Evolutionary conservation across 2,888 invertebrate genomes (phyloP).

Genomic region (Nematopogon swammerdamellus): DNA sequence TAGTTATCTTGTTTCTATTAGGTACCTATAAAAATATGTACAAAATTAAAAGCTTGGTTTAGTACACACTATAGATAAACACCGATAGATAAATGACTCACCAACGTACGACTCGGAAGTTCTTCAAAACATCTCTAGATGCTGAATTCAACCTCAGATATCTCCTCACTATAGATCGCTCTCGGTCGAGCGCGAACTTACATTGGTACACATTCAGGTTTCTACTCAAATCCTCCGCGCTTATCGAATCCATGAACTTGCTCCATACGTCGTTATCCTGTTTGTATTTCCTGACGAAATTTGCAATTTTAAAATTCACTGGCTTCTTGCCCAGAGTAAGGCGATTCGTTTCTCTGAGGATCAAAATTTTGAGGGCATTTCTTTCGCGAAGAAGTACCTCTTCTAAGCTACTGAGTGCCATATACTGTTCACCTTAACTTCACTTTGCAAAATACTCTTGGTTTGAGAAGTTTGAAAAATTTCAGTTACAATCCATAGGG

Average conservation of each 20-base stretch:
- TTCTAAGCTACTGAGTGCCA: slow-evolving; percentile 32
- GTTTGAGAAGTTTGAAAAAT: too few species aligned
- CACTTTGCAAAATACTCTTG: too few species aligned
- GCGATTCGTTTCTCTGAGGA: slow-evolving; percentile 32
- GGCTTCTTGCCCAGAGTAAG: slow-evolving; percentile 32
- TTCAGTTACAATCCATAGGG: too few species aligned
- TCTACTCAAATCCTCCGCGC: slow-evolving; percentile 32
- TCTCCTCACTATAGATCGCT: slow-evolving; percentile 10
- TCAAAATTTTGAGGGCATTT: slow-evolving; percentile 27
- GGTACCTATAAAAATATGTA: background rate
- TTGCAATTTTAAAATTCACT: slow-evolving; percentile 35
- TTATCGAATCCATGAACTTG: slow-evolving; percentile 28
- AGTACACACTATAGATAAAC: too few species aligned
- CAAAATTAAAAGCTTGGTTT: background rate
- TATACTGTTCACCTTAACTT: slow-evolving; percentile 17
- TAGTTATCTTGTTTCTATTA: too few species aligned
- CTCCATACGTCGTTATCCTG: slow-evolving; percentile 27
- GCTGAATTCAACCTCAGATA: slow-evolving; percentile 20
- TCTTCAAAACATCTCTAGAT: slow-evolving; percentile 17
- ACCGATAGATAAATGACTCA: slow-evolving; percentile 11
- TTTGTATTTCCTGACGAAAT: slow-evolving; percentile 23
- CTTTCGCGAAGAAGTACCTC: slow-evolving; percentile 33
- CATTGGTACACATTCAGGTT: slow-evolving; percentile 32
- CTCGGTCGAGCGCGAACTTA: slow-evolving; percentile 16
- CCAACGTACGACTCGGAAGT: slow-evolving; percentile 18